Percentiles rank a stretch among this genome's conserved stretches.
These are phyloP conservation scores for Phallusia fumigata DNA, from an alignment of 23 tunicate genomes.

Conservation along the genomic window DNA sequence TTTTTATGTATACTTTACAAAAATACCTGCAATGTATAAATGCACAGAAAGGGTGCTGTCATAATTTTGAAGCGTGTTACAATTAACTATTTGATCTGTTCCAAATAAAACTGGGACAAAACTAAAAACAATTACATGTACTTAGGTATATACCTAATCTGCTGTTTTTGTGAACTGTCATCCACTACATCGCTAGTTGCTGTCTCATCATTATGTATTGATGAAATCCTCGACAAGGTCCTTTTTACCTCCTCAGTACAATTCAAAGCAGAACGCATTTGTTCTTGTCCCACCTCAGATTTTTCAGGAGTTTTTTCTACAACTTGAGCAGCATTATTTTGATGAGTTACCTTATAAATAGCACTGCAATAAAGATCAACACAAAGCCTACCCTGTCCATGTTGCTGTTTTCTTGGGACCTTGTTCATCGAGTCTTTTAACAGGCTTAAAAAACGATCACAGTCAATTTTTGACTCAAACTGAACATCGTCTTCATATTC, in stretches of 20 bases:
- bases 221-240: conserved; percentile 58
- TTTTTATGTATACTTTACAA: no score
- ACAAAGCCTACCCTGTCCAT: neutral
- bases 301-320: conserved; percentile 39
- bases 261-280: conserved; percentile 49
- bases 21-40: no score
- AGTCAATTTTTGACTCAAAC: conserved; percentile 85
- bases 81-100: no score
- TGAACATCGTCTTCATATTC: conserved; percentile 59
- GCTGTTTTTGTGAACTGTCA: neutral
- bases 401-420: neutral
- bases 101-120: no score
- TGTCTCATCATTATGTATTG: conserved; percentile 18
- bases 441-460: conserved; percentile 57
- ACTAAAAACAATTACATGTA: neutral
- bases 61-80: no score
- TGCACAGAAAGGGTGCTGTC: no score
- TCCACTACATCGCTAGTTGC: neutral
- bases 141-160: neutral
- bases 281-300: neutral
- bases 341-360: neutral
- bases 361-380: neutral
- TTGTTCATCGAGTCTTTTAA: conserved; percentile 75
- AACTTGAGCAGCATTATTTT: no score
- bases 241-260: conserved; percentile 91